A percentile compares a stretch with the other conserved stretches of the same genome.
These are phyloP conservation scores for Macrotrachela quadricornifera DNA, from an alignment of 1,140 invertebrate species.

Conservation along the genomic window DNA sequence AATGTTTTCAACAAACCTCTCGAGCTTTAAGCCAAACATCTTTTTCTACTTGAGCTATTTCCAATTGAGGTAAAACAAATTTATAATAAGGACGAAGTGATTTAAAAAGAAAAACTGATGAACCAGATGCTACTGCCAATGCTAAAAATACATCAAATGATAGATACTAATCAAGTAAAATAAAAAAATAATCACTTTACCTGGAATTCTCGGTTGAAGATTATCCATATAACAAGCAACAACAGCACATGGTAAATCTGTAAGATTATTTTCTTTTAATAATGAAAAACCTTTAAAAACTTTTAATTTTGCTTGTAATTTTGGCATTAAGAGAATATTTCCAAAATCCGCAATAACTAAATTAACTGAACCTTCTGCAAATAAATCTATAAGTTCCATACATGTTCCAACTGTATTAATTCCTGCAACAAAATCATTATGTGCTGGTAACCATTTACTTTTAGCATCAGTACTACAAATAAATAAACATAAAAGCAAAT, in stretches of 20 bases:
- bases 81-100: constrained; percentile 82
- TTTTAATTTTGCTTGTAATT: constrained; percentile 38
- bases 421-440: constrained; percentile 45
- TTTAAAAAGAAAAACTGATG: constrained; percentile 69
- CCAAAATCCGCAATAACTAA: constrained; percentile 51
- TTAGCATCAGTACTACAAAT: no score
- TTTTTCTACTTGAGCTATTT: constrained; percentile 49
- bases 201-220: constrained; percentile 47
- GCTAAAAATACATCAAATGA: constrained; percentile 25
- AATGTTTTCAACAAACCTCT: constrained; percentile 12
- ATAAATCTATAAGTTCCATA: constrained; percentile 51
- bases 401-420: constrained; percentile 49
- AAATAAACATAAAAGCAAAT: no score
- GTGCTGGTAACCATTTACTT: constrained; percentile 48
- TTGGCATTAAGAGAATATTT: background rate
- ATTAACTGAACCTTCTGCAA: constrained; percentile 54
- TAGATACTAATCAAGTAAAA: background rate
- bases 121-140: constrained; percentile 65
- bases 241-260: constrained; percentile 58
- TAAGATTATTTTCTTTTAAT: constrained; percentile 51
- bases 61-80: constrained; percentile 58
- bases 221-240: constrained; percentile 64
- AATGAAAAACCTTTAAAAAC: constrained; percentile 44
- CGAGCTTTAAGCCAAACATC: constrained; percentile 45
- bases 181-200: constrained; percentile 17